Base-by-base conservation (phyloP, 2,888 invertebrate species). In the Cephus pulcher region DNA sequence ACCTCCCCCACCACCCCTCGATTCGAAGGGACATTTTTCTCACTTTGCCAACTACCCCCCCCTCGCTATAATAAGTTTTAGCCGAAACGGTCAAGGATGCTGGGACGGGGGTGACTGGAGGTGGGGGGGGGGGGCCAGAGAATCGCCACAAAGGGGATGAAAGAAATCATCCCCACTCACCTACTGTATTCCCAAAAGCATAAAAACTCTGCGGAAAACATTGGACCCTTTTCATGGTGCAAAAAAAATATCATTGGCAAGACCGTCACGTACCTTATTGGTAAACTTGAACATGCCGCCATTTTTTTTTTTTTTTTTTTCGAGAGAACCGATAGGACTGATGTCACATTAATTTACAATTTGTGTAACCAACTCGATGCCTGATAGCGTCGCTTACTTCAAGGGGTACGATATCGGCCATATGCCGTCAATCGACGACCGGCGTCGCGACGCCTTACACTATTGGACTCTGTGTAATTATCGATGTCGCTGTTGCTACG, bases 301-400 rank as follows among this genome's bases (percentile, higher is more conserved):
- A 15, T 32, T 40, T 23, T 70, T 70, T 35, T 35, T 35, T 35
- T 35, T 35, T 34, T 34, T 34, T 34, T 34, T 30, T 30, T 30
- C 30, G 33, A 73, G 75, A 23, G 78, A 40, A 69, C 71, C 69
- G 56, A 69, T 40, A 76, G 74, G 74, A 78, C 69, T 74, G 76
- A 75, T 84, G 87, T 83, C 84, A 76, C 81, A 86, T 89, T 89
- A 88, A 88, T 88, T 87, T 88, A 88, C 87, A 88, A 88, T 88
- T 82, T 81, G 82, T 79, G 82, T 76, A 73, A 56, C 78, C 74
- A 76, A 30, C 74, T 74, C 37, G 74, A 34, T n/a, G 74, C 11
- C 33, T 30, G 74, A 33, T 34, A 34, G 30, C 35, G 34, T 74
- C 23, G 34, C 34, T 34, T 34, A 34, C 74, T 23, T 71, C 34